Evolutionary conservation across 2,888 invertebrate species (phyloP), one percentile per base, ranked within the genome.

Genomic region (Synergus umbraculus): DNA sequence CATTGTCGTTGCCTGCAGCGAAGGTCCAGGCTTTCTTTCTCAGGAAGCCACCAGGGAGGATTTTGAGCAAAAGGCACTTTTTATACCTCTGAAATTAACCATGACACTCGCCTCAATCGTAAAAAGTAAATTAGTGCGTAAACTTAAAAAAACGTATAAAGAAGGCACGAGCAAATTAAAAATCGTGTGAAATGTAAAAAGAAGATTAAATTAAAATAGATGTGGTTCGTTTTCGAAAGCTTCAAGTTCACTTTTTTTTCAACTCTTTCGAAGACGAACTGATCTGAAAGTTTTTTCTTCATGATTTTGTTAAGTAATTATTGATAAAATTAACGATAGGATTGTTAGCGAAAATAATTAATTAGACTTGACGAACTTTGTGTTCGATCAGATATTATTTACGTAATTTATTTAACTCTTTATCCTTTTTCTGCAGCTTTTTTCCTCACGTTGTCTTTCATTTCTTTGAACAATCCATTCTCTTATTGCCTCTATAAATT

Each of bases 51-150:
- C n/a, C 49, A 37, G 54, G 22, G 15, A 73, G 49, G 54, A 54
- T 54, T 73, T 73, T 73, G 37, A 49, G 10, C 37, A 37, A 37
- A 54, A n/a, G n/a, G 29, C 73, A 73, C 22, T 54, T 73, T 73
- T 73, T 73, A 41, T 73, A 73, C 73, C 37, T 37, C 37, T 73
- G 46, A 54, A 73, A 22, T 9, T 15, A 54, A 54, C 22, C n/a
- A 49, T 69, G 69, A 49, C 37, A 69, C 49, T 49, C 37, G 69
- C 46, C 29, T 73, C n/a, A 49, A 49, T 69, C 67, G 46, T 46
- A 54, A 7, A 73, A 37, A 73, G 73, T 54, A 49, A n/a, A 73
- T 41, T 29, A 49, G 73, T 37, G 54, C 37, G 9, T 41, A 3
- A 49, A 69, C 12, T 49, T 7, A 5, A 46, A 29, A 69, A 49